phyloP scores from a whole-genome alignment of 2,888 invertebrate genomes.

The Agrenia bidenticulata region DNA sequence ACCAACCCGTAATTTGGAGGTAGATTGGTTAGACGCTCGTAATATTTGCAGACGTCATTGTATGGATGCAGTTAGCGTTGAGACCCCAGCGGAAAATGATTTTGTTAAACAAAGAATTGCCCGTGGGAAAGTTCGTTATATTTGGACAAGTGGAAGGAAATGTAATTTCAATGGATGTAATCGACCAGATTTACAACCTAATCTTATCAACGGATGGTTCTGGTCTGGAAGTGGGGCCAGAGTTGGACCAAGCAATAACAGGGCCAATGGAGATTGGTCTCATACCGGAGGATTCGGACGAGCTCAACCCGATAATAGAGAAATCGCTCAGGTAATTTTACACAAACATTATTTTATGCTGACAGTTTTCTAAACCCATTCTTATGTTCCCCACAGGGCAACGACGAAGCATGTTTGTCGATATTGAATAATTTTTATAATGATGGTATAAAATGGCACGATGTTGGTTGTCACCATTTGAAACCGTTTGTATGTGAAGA shows the following conservation, averaged over 20 bases:
- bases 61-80: constrained; percentile 87
- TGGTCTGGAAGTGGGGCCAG: constrained; percentile 89
- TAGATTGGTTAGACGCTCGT: constrained; percentile 87
- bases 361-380: too few relatives aligned
- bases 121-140: constrained; percentile 69
- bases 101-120: constrained; percentile 83
- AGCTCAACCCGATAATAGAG: constrained; percentile 86
- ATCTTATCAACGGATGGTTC: constrained; percentile 84
- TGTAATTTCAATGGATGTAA: constrained; percentile 88
- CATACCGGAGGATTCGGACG: constrained; percentile 86
- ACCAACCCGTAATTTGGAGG: constrained; percentile 73
- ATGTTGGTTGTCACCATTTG: constrained; percentile 89
- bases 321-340: constrained; percentile 56
- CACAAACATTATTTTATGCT: not conserved
- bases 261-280: constrained; percentile 89
- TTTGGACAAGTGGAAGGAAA: constrained; percentile 88
- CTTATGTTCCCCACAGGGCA: too few relatives aligned
- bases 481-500: constrained; percentile 89
- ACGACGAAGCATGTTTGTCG: constrained; percentile 82
- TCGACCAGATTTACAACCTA: constrained; percentile 79
- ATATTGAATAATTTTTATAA: constrained; percentile 89
- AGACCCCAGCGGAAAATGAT: constrained; percentile 87
- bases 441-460: constrained; percentile 91
- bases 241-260: constrained; percentile 80
- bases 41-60: constrained; percentile 90